Percentiles rank a stretch among this genome's conserved stretches.
Conservation (phyloP, 64 coral and sea anemone species). For the Dendronephthya gigantea region DNA sequence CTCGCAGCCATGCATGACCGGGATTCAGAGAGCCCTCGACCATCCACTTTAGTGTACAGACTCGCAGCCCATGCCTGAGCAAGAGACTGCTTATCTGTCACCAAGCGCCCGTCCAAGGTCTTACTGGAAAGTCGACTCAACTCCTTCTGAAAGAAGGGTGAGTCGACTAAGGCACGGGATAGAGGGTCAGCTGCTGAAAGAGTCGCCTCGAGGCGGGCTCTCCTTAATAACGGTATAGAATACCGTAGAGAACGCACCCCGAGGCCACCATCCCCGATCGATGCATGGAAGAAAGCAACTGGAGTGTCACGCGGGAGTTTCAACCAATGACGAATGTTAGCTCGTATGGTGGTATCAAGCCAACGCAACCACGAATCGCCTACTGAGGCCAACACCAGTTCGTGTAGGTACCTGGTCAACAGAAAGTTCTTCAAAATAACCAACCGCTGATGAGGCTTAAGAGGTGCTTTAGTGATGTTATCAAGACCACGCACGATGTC, state of each 20-base stretch:
- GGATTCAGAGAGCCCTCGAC: too few relatives aligned
- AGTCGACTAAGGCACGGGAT: too few relatives aligned
- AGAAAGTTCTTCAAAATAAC: background rate
- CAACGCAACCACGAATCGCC: background rate
- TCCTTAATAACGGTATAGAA: background rate
- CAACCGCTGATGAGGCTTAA: constrained; percentile 24
- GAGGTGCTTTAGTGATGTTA: constrained; percentile 20
- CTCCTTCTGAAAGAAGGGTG: too few relatives aligned
- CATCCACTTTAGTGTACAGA: too few relatives aligned
- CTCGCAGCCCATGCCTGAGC: too few relatives aligned
- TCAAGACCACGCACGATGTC: background rate
- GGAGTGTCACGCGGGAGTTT: background rate
- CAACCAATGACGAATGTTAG: background rate
- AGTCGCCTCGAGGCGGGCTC: background rate
- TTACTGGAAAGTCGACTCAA: too few relatives aligned
- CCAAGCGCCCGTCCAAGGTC: too few relatives aligned
- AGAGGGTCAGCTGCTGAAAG: too few relatives aligned
- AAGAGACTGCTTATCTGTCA: too few relatives aligned
- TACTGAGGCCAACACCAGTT: background rate
- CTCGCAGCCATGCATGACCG: too few relatives aligned
- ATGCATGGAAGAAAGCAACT: background rate
- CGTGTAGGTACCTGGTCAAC: background rate
- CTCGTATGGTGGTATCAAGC: background rate
- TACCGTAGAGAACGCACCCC: background rate
- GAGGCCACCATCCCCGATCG: background rate